Evolutionary conservation across 2,797 vertebrate genomes (phyloP).

Genomic region (Decapterus maruadsi): DNA sequence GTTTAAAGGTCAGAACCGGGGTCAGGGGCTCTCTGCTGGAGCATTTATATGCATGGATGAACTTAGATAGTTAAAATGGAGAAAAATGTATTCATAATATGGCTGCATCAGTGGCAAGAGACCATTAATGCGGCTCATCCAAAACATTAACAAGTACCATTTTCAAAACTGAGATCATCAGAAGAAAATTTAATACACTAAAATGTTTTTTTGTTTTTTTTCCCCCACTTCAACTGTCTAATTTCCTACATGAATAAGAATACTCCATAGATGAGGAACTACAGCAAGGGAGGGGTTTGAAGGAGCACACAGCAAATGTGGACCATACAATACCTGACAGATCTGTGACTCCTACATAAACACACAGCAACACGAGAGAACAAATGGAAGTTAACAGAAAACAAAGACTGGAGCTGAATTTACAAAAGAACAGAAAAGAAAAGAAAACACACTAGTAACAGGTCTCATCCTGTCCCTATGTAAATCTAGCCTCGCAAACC

Average conservation of each 20-base stretch:
- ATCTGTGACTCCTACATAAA: constrained; percentile 93
- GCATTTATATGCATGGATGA: constrained; percentile 73
- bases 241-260: constrained; percentile 67
- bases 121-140: background rate
- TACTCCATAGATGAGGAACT: constrained; percentile 59
- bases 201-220: constrained; percentile 11
- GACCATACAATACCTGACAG: constrained; percentile 90
- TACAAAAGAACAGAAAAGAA: constrained; percentile 47
- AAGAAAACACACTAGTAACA: constrained; percentile 4
- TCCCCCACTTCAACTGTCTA: constrained; percentile 43
- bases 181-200: constrained; percentile 1
- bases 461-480: constrained; percentile 26
- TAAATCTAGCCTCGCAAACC: too few species aligned
- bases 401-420: constrained; percentile 41
- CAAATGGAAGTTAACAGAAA: constrained; percentile 85
- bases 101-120: background rate
- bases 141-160: too few species aligned
- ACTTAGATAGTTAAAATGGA: constrained; percentile 54
- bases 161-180: constrained; percentile 9
- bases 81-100: constrained; percentile 20
- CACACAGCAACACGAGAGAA: constrained; percentile 86
- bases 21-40: constrained; percentile 44
- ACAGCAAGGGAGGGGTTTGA: constrained; percentile 54
- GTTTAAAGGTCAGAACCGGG: constrained; percentile 50
- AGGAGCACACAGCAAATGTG: constrained; percentile 83